Evolutionary conservation across 1,140 invertebrate species (phyloP).

Genomic region (Conus betulinus): DNA sequence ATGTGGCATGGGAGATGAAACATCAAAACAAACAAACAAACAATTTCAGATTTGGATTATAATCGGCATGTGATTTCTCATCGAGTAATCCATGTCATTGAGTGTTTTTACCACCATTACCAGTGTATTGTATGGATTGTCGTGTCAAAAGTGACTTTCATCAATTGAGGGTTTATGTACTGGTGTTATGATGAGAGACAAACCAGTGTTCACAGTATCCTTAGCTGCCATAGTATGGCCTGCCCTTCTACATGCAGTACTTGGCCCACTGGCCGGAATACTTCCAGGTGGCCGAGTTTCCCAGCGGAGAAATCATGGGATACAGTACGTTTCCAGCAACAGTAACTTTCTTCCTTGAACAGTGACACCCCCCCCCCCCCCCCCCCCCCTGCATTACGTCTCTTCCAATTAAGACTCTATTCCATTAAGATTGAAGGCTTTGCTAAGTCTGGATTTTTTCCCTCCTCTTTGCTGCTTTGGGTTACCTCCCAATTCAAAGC

Average conservation of each 20-base stretch:
- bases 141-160: not conserved
- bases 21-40: too few species aligned
- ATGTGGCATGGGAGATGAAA: too few species aligned
- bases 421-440: too few species aligned
- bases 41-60: too few species aligned
- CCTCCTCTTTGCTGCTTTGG: too few species aligned
- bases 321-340: constrained; percentile 86
- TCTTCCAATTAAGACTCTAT: too few species aligned
- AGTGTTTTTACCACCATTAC: not conserved
- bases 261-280: constrained; percentile 99
- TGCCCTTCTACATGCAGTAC: constrained; percentile 98
- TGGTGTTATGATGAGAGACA: not conserved
- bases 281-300: constrained; percentile 96
- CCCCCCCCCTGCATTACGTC: too few species aligned
- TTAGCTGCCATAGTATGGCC: constrained; percentile 85
- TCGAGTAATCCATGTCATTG: not conserved
- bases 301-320: constrained; percentile 97
- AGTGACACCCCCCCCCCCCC: too few species aligned
- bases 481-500: too few species aligned
- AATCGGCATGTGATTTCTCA: too few species aligned
- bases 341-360: too few species aligned
- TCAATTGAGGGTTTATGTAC: not conserved
- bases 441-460: too few species aligned
- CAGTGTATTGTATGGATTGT: not conserved
- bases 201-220: not conserved